Conservation (phyloP, 2,888 invertebrate species). For the Amaurobius ferox region DNA sequence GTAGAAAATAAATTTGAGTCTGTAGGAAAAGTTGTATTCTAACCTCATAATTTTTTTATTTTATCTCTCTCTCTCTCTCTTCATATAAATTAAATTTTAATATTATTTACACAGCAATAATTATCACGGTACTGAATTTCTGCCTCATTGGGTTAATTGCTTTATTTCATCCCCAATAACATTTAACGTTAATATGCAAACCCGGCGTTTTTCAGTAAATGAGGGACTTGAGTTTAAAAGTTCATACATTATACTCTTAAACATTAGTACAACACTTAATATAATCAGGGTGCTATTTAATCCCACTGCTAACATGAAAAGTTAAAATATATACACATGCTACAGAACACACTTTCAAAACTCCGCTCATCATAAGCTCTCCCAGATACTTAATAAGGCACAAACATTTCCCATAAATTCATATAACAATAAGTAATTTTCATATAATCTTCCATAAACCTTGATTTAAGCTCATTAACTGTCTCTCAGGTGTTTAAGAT, state of each 20-base stretch:
- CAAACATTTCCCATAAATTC: constrained; percentile 4
- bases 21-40: too few species aligned
- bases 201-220: neutral
- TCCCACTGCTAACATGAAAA: neutral
- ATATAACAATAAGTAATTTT: constrained; percentile 42
- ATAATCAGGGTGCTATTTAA: neutral
- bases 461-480: constrained; percentile 61
- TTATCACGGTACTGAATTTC: too few species aligned
- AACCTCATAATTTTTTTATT: too few species aligned
- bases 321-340: neutral
- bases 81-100: too few species aligned
- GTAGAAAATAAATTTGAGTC: too few species aligned
- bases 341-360: neutral
- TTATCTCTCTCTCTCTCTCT: too few species aligned
- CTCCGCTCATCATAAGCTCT: neutral
- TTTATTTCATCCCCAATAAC: too few species aligned
- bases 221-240: neutral
- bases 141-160: too few species aligned
- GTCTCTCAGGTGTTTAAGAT: constrained; percentile 13
- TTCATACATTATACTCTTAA: neutral
- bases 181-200: neutral
- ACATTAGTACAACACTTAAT: neutral
- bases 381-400: neutral
- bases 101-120: too few species aligned
- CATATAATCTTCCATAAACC: constrained; percentile 52